Percentiles rank a stretch among this genome's conserved stretches.
phyloP scores from a whole-genome alignment of 2,888 invertebrate genomes.

The Thyatira batis region DNA sequence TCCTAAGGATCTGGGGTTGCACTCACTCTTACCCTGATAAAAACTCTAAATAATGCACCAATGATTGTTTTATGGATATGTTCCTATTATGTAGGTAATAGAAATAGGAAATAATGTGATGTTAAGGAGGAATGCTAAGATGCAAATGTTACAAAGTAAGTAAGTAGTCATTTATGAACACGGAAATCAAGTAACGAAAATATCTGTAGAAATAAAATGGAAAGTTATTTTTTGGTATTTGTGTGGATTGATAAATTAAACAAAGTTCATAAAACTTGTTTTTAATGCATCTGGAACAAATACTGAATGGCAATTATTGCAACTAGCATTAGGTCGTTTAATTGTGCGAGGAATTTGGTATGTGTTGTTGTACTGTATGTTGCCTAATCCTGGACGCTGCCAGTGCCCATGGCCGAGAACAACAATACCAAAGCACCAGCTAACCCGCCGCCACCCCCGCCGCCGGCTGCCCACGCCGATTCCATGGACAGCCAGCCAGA shows the following conservation, averaged over 20 bases:
- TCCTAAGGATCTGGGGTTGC: background rate
- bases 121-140: background rate
- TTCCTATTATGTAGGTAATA: background rate
- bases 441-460: conserved; percentile 80
- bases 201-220: no score
- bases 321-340: no score
- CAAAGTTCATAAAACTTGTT: no score
- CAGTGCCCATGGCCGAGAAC: conserved; percentile 61
- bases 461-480: conserved; percentile 62
- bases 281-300: no score
- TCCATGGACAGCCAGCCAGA: conserved; percentile 69
- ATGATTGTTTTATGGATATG: background rate
- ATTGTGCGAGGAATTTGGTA: conserved; percentile 14
- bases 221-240: no score
- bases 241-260: no score
- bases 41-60: background rate
- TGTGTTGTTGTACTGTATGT: conserved; percentile 18
- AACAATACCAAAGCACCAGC: conserved; percentile 73
- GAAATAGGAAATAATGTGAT: background rate
- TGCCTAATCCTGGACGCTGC: conserved; percentile 57
- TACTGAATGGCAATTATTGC: no score
- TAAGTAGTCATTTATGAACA: background rate
- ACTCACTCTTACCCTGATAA: background rate
- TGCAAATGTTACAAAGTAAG: background rate
- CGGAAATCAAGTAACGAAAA: background rate